Base-by-base conservation (phyloP, 1,140 invertebrate species). In the Dendroctonus valens region DNA sequence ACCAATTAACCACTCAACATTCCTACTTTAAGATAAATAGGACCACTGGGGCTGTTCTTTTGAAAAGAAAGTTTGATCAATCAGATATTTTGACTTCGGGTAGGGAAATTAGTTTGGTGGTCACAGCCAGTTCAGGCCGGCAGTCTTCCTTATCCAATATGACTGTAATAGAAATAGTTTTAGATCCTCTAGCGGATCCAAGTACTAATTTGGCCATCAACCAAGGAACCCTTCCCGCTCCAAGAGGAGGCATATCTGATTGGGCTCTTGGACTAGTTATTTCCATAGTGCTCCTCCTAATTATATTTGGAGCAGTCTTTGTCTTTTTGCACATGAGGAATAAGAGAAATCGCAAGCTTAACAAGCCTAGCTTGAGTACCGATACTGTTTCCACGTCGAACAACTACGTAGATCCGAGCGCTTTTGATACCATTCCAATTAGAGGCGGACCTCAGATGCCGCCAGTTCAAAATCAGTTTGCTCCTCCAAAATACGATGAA, bases 21-120 rank as follows among this genome's bases (percentile, higher is more conserved):
- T 85, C 89, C 0, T 91, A 93, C 75, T 96, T 98, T 76, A 91
- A 91, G 79, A 86, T 99, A 11, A 97, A 98, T 77, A 83, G 91
- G 69, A 95, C 92, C 0, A 94, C 90, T 5, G 96, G 96, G 2
- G 88, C 90, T 0, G 85, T 98, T 37, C 86, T 91, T 41, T 82
- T 97, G 12, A 91, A 89, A 73, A 89, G 90, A 73, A 90, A 91
- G 76, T 80, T 96, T 7, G 84, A 86, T 63, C 83, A 82, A 67
- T 79, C 82, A 49, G 80, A 80, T 67, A 77, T 83, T 7, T 83
- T 87, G 70, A 83, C 84, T 65, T 80, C 84, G 6, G 87, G 87
- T 0, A 84, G 87, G 72, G 88, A 90, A 69, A 85, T 90, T 38
- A 91, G 87, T 73, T 79, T 96, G 58, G 86, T 93, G 0, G 85